Evolutionary conservation across 1,140 invertebrate genomes (phyloP), one percentile per base, ranked within the genome.

Genomic region (Diorhabda elongata): DNA sequence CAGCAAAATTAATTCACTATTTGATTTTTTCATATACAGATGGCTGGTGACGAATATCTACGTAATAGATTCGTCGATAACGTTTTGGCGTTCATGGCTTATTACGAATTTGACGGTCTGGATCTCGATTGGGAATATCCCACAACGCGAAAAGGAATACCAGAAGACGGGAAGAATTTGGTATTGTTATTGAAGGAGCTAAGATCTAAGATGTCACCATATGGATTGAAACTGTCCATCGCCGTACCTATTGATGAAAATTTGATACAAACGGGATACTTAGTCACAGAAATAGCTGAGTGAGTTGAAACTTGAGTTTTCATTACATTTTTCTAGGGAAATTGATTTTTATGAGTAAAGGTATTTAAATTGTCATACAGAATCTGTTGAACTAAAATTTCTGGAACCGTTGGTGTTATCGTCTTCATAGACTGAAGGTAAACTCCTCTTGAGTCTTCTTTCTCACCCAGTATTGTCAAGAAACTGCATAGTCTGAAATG

Each of bases 121-220:
- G 92, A 94, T 76, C 26, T 94, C n/a, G 91, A 93, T 76, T 93
- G 92, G 92, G 91, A 93, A 68, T 93, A 92, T 75, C 91, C 91
- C 0, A 85, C 82, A n/a, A 85, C 88, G 69, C 79, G 90, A 59
- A 89, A 90, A 58, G 87, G 88, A 2, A 82, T 82, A 9, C 64
- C 84, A 2, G 79, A 78, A 2, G 82, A 84, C 70, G 81, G 56
- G 69, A 84, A 77, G 42, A 86, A 86, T 73, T 87, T 83, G 58
- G 79, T 84, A 0, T 70, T 76, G 0, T 76, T 88, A 2, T 64
- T 87, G 42, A 77, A 80, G 43, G 84, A 85, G 72, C 71, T 89
- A 44, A 85, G 84, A 73, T 68, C 77, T 66, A 80, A 78, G 70
- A 84, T 86, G 68, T 76, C 79, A 11, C 62, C 76, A 9, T 75